These are phyloP conservation scores for Biston stratarius DNA, from an alignment of 2,888 invertebrate genomes.

Conservation along the genomic window DNA sequence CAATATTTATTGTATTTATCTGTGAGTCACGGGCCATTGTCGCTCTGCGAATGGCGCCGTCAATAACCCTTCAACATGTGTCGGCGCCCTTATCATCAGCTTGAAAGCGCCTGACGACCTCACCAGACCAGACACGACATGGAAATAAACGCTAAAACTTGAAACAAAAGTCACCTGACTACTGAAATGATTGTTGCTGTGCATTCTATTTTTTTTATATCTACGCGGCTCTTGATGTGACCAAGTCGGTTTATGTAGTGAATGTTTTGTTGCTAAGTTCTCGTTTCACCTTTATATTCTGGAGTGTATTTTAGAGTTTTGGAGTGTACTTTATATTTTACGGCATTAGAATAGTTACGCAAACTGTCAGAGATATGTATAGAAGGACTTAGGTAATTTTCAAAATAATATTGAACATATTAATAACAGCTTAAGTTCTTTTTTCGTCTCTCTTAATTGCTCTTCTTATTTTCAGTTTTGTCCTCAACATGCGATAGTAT, in stretches of 20 bases:
- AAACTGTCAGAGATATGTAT: background rate
- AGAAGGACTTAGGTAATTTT: no score
- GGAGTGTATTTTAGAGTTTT: no score
- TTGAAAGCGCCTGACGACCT: conserved; percentile 49
- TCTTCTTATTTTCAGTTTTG: no score
- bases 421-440: background rate
- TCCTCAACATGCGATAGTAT: background rate
- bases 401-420: background rate
- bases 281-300: conserved; percentile 5
- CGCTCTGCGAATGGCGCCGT: conserved; percentile 58
- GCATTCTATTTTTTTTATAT: background rate
- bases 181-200: background rate
- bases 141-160: conserved; percentile 39
- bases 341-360: background rate
- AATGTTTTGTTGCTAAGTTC: conserved; percentile 9
- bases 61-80: conserved; percentile 59
- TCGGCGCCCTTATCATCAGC: conserved; percentile 54
- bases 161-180: conserved; percentile 31
- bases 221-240: background rate
- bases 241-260: conserved; percentile 7
- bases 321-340: no score
- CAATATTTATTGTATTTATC: conserved; percentile 42
- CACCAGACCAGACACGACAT: conserved; percentile 34
- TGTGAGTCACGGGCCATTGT: conserved; percentile 54
- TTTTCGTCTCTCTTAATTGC: no score